Evolutionary conservation across 2,113 vertebrate species (phyloP).

Genomic region (Gymnorhina tibicen): DNA sequence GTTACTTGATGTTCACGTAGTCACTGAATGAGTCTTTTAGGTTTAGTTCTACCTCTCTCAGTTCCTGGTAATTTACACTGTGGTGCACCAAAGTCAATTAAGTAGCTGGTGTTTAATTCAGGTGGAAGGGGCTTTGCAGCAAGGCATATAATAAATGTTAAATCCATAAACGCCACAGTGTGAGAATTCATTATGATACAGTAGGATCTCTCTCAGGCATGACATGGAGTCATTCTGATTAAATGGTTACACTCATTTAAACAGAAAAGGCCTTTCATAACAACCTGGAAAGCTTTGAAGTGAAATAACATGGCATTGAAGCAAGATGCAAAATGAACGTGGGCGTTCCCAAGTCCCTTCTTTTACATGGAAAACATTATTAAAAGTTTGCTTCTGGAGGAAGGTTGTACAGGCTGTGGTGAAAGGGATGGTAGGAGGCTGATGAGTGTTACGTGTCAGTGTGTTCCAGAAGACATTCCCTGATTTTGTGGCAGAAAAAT

Average conservation of each 20-base stretch:
- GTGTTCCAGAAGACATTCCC: not conserved
- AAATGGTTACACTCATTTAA: constrained; percentile 5
- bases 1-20: not conserved
- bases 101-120: constrained; percentile 12
- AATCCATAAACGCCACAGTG: constrained; percentile 16
- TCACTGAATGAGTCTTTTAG: constrained; percentile 1
- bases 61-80: constrained; percentile 39
- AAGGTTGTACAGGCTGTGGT: not conserved
- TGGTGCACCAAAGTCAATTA: constrained; percentile 36
- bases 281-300: constrained; percentile 18
- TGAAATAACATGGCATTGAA: not conserved
- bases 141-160: constrained; percentile 15
- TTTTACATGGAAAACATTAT: not conserved
- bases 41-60: not conserved
- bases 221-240: not conserved
- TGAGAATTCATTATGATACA: constrained; percentile 35
- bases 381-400: not conserved
- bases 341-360: not conserved
- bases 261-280: constrained; percentile 8
- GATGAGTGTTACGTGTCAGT: accelerated
- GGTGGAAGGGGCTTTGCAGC: constrained; percentile 1
- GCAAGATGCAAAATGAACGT: not conserved
- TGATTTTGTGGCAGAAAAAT: not conserved
- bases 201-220: constrained; percentile 7
- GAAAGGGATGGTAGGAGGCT: not conserved